Conservation (phyloP, 2,888 invertebrate species). For the Gymnocheta viridis region DNA sequence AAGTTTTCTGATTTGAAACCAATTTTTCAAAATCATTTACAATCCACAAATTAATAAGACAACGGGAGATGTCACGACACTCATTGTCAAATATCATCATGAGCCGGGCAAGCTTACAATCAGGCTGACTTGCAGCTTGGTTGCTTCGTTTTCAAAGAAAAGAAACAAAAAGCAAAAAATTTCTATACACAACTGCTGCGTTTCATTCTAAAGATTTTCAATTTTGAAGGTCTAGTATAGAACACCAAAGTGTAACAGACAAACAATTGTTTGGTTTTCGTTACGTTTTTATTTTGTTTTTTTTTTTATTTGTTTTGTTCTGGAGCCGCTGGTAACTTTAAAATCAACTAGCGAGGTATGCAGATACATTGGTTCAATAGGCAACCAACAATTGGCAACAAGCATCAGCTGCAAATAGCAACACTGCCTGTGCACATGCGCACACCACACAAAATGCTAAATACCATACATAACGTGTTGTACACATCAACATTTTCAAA, state of each 20-base stretch:
- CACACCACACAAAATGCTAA: constrained; percentile 61
- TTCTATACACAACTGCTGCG: constrained; percentile 48
- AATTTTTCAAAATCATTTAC: constrained; percentile 70
- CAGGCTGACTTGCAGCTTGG: constrained; percentile 23
- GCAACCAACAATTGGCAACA: constrained; percentile 31
- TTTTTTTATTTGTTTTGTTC: constrained; percentile 64
- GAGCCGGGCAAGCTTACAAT: constrained; percentile 70
- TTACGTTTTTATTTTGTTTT: constrained; percentile 62
- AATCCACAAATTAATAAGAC: constrained; percentile 76
- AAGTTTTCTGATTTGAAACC: constrained; percentile 56
- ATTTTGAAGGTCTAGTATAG: constrained; percentile 39
- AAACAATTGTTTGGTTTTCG: constrained; percentile 48
- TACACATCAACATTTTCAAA: constrained; percentile 64
- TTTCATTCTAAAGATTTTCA: background rate
- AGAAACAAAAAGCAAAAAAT: constrained; percentile 51
- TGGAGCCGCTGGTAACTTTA: constrained; percentile 53
- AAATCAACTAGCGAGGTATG: constrained; percentile 36
- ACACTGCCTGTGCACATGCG: constrained; percentile 74
- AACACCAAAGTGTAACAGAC: constrained; percentile 65
- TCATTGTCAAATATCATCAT: constrained; percentile 68
- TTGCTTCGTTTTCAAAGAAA: constrained; percentile 31
- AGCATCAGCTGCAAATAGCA: constrained; percentile 53
- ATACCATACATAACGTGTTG: constrained; percentile 55
- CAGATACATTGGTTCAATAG: constrained; percentile 4
- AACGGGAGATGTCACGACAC: constrained; percentile 80